These are phyloP conservation scores for Dasyprocta punctata DNA, from an alignment of 2,113 vertebrate species.

Conservation along the genomic window DNA sequence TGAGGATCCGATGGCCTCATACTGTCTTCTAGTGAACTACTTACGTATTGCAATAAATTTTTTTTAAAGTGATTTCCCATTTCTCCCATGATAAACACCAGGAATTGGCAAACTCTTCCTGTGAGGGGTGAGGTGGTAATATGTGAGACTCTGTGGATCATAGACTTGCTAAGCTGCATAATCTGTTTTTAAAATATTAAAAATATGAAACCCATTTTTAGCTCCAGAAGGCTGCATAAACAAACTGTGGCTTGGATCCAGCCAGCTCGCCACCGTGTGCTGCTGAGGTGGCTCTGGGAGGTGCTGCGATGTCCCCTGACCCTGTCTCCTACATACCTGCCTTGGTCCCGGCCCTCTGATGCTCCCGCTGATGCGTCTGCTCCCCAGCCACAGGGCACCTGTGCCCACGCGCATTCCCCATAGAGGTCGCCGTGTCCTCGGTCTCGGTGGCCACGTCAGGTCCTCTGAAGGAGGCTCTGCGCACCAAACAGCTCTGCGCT, in stretches of 20 bases:
- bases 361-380: fast-evolving
- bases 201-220: background rate
- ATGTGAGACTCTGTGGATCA: background rate
- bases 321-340: fast-evolving
- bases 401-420: background rate
- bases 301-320: fast-evolving
- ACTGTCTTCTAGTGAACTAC: background rate
- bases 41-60: background rate
- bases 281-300: too few species aligned
- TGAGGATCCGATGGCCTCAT: too few species aligned
- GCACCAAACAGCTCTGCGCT: background rate
- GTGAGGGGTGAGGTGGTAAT: background rate
- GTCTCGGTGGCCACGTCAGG: too few species aligned
- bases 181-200: background rate
- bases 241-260: background rate
- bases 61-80: background rate
- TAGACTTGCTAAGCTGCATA: background rate
- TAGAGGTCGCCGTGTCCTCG: background rate
- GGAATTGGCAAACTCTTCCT: background rate
- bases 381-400: background rate
- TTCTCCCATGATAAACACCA: background rate
- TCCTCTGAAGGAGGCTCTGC: background rate
- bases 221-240: background rate
- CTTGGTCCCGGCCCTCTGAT: too few species aligned
- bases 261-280: fast-evolving